Evolutionary conservation across 1,140 invertebrate genomes (phyloP).

Genomic region (Heterodera schachtii): DNA sequence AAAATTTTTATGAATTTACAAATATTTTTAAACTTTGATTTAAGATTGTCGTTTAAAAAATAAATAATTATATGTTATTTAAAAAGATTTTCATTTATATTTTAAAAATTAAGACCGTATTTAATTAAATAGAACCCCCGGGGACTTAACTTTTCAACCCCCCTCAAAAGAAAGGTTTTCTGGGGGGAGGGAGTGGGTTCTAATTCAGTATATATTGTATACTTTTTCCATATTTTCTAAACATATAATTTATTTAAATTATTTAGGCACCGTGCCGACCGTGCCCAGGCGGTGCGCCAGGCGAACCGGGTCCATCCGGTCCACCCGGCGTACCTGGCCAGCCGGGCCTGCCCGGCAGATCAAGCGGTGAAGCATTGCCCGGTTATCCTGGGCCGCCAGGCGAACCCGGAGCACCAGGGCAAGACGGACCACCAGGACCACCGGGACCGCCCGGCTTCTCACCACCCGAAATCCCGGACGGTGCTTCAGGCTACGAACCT

Average conservation of each 20-base stretch:
- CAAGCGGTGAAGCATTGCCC: neutral
- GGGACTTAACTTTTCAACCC: too few relatives aligned
- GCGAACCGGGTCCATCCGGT: too few relatives aligned
- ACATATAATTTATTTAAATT: neutral
- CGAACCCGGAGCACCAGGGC: neutral
- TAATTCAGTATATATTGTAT: too few relatives aligned
- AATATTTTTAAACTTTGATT: too few relatives aligned
- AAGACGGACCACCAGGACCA: neutral
- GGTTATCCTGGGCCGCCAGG: neutral
- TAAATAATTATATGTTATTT: too few relatives aligned
- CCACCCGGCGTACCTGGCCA: neutral
- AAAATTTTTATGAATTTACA: too few relatives aligned
- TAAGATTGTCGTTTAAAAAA: too few relatives aligned
- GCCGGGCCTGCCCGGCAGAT: neutral
- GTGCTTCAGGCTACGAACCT: neutral
- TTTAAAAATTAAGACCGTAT: neutral
- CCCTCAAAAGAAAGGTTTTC: too few relatives aligned
- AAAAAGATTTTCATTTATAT: too few relatives aligned
- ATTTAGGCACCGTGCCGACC: neutral
- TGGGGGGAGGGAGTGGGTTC: too few relatives aligned
- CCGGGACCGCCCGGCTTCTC: neutral
- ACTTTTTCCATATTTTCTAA: too few relatives aligned
- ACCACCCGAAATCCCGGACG: neutral
- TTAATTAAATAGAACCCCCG: too few relatives aligned
- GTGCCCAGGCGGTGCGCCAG: neutral